Percentiles rank a stretch among this genome's conserved stretches.
These are phyloP conservation scores for Antedon bifida DNA, from an alignment of 35 echinoderm and acorn worm genomes.

Conservation along the genomic window DNA sequence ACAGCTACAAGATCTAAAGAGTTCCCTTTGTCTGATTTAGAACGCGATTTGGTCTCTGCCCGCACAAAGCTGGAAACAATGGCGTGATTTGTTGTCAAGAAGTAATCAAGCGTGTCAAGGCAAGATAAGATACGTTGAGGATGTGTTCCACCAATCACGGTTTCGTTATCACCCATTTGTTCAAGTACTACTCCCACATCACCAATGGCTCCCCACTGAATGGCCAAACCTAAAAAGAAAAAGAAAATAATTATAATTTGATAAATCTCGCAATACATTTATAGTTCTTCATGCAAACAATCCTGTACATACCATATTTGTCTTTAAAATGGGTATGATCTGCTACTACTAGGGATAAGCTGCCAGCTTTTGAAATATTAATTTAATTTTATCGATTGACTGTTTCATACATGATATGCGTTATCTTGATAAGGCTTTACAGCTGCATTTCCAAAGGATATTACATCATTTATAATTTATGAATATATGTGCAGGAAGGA, in stretches of 20 bases:
- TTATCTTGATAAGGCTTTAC: no score
- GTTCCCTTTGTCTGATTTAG: neutral
- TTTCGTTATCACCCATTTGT: slow-evolving; percentile 52
- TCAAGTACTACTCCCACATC: slow-evolving; percentile 83
- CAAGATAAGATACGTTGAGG: slow-evolving; percentile 71
- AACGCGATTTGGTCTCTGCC: slow-evolving; percentile 12
- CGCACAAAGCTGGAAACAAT: slow-evolving; percentile 62
- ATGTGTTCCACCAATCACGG: slow-evolving; percentile 38
- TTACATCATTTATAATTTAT: no score
- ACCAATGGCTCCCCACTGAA: slow-evolving; percentile 88
- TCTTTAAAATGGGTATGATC: no score
- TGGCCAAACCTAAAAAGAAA: slow-evolving; percentile 43
- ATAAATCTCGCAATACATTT: no score
- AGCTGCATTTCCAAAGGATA: no score
- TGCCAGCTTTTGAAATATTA: no score
- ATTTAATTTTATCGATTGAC: no score
- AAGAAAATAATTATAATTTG: neutral
- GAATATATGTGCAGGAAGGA: no score
- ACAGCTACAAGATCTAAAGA: slow-evolving; percentile 36
- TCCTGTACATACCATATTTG: no score
- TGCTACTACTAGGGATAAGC: no score
- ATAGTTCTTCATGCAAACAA: no score
- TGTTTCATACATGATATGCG: no score
- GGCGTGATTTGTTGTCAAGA: slow-evolving; percentile 46
- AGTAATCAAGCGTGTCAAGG: slow-evolving; percentile 46